These are phyloP conservation scores for Callipepla squamata DNA, from an alignment of 2,113 vertebrate species.

Conservation along the genomic window DNA sequence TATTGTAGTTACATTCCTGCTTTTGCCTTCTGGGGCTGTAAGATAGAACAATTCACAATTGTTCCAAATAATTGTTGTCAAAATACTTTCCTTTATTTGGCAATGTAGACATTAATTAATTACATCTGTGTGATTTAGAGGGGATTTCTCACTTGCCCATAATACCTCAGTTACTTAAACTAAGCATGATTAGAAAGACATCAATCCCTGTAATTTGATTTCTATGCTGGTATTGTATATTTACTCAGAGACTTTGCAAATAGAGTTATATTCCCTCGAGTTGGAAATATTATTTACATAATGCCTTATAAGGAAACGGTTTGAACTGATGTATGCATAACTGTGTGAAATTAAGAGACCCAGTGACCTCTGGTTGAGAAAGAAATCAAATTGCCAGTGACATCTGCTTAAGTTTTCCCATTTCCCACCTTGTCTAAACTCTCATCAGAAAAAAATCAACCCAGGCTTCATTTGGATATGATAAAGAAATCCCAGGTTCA, in stretches of 20 bases:
- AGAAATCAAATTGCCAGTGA: neutral
- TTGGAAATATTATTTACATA: slow-evolving; percentile 27
- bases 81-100: slow-evolving; percentile 56
- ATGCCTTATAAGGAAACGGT: slow-evolving; percentile 25
- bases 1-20: slow-evolving; percentile 39
- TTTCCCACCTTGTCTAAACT: neutral
- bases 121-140: slow-evolving; percentile 1
- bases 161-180: slow-evolving; percentile 3
- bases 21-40: slow-evolving; percentile 40
- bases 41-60: slow-evolving; percentile 65
- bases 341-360: neutral
- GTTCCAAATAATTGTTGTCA: slow-evolving; percentile 63
- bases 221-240: neutral
- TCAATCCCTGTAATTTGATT: neutral
- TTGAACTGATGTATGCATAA: neutral
- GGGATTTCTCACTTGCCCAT: neutral
- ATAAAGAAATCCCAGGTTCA: neutral
- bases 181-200: neutral
- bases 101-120: slow-evolving; percentile 52
- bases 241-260: slow-evolving; percentile 30
- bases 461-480: neutral
- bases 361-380: slow-evolving; percentile 16
- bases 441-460: neutral
- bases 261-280: neutral
- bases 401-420: neutral